Evolutionary conservation across 2,797 vertebrate species (phyloP).

Genomic region (Crenichthys baileyi): DNA sequence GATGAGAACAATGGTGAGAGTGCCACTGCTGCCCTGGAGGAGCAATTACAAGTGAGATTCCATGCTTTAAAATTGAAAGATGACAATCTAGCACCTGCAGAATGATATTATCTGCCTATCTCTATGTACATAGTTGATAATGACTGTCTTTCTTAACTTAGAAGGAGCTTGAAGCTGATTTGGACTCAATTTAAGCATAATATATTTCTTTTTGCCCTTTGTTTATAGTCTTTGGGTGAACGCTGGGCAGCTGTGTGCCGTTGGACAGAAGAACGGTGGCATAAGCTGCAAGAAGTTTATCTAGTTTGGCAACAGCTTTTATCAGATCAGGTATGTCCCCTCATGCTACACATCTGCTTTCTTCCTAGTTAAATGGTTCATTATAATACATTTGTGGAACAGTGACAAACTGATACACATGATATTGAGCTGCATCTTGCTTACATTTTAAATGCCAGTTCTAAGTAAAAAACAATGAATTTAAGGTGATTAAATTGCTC

Average conservation of each 20-base stretch:
- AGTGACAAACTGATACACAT: neutral
- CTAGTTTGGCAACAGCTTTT: constrained; percentile 91
- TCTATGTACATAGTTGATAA: neutral
- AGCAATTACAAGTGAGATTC: constrained; percentile 89
- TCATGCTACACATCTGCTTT: neutral
- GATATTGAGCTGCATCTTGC: neutral
- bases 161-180: neutral
- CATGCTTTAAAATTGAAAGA: neutral
- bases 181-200: neutral
- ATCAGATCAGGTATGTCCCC: constrained; percentile 89
- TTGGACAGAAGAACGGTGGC: constrained; percentile 95
- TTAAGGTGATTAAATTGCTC: neutral
- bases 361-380: neutral
- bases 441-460: neutral
- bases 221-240: constrained; percentile 88
- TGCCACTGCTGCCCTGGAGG: constrained; percentile 91
- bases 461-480: neutral
- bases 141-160: neutral
- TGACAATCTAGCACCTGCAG: neutral
- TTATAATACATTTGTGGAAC: neutral
- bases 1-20: constrained; percentile 94
- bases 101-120: neutral
- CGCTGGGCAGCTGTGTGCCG: constrained; percentile 97
- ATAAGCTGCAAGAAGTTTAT: constrained; percentile 89
- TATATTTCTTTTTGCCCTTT: constrained; percentile 3